Conservation (phyloP, 2,888 invertebrate species). For the Tubulanus polymorphus region DNA sequence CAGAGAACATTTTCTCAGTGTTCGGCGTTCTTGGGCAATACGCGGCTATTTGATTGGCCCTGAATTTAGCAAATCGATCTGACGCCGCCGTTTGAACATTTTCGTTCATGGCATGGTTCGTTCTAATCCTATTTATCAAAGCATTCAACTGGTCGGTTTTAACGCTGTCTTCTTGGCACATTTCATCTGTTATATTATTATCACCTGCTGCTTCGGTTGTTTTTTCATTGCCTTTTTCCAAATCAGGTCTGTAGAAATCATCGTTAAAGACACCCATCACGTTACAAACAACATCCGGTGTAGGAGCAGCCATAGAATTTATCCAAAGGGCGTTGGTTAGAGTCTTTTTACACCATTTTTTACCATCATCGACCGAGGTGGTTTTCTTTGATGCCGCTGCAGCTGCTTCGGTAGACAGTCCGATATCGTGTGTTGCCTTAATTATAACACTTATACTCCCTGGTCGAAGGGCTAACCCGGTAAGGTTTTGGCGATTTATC, state of each 20-base stretch:
- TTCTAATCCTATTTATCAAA: neutral
- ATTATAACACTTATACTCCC: neutral
- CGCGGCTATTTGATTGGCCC: neutral
- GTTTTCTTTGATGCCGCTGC: neutral
- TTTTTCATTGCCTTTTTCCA: neutral
- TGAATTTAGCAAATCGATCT: neutral
- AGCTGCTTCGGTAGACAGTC: neutral
- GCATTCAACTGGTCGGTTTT: neutral
- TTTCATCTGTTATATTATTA: neutral
- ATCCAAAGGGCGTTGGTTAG: neutral
- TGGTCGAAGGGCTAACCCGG: neutral
- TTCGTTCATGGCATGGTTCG: neutral
- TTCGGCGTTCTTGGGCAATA: neutral
- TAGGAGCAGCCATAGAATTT: neutral
- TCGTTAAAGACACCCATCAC: slow-evolving; percentile 2
- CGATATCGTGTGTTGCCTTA: neutral
- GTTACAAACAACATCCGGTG: neutral
- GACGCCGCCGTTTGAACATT: neutral
- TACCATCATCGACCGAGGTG: neutral
- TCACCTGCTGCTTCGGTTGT: neutral
- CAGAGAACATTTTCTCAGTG: neutral
- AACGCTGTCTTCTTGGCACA: neutral
- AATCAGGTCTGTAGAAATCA: slow-evolving; percentile 1
- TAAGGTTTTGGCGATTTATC: neutral
- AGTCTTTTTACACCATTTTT: neutral